phyloP scores from a whole-genome alignment of 1,140 invertebrate species.

The Anastrepha ludens region DNA sequence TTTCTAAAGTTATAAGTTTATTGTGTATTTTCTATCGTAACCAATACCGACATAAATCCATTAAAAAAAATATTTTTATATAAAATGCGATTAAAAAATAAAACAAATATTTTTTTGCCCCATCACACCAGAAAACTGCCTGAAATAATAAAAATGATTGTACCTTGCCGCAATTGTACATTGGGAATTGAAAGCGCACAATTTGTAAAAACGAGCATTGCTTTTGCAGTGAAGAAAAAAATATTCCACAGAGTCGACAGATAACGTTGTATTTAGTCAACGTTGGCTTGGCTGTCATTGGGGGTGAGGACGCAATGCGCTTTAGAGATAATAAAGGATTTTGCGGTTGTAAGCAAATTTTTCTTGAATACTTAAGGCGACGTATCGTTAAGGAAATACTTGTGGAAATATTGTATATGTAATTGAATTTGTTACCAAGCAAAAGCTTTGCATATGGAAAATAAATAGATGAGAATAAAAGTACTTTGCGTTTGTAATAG shows the following conservation, averaged over 20 bases:
- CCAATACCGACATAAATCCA: too few relatives aligned
- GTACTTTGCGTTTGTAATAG: too few relatives aligned
- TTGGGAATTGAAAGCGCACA: background rate
- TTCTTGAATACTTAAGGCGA: background rate
- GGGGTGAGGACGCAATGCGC: background rate
- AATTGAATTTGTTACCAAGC: slow-evolving; percentile 28
- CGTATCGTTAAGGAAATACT: background rate
- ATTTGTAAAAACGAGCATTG: background rate
- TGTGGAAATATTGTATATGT: too few relatives aligned
- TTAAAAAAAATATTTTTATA: too few relatives aligned
- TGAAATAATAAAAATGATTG: too few relatives aligned
- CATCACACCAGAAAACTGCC: too few relatives aligned
- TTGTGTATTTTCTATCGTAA: too few relatives aligned
- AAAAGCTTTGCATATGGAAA: background rate
- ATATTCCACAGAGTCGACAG: background rate
- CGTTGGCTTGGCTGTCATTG: background rate
- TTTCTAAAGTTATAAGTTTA: too few relatives aligned
- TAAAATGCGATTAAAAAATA: too few relatives aligned
- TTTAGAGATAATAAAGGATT: slow-evolving; percentile 38
- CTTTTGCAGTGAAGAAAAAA: background rate
- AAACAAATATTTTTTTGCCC: too few relatives aligned
- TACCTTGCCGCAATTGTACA: too few relatives aligned
- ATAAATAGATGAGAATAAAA: background rate
- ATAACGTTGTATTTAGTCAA: background rate
- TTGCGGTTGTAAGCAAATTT: slow-evolving; percentile 42